A percentile compares a stretch with the other conserved stretches of the same genome.
These are phyloP conservation scores for Azemiops feae DNA, from an alignment of 2,113 vertebrate genomes.

Conservation along the genomic window DNA sequence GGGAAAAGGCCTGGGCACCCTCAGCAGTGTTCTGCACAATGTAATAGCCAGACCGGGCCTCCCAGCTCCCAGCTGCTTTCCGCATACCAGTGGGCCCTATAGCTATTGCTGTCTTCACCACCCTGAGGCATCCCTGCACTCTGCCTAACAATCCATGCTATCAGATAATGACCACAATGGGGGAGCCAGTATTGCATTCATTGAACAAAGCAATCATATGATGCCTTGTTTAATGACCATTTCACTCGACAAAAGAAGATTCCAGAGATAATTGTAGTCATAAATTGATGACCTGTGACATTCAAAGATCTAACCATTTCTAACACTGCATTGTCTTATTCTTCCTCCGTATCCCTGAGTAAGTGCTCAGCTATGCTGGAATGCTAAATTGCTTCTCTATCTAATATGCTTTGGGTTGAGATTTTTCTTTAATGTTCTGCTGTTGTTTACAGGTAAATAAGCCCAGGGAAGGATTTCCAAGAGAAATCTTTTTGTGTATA, in stretches of 20 bases:
- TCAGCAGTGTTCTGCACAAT: too few relatives aligned
- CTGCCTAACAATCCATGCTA: background rate
- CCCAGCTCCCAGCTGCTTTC: too few relatives aligned
- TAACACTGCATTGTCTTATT: background rate
- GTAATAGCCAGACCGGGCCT: too few relatives aligned
- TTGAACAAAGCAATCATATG: too few relatives aligned
- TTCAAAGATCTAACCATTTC: too few relatives aligned
- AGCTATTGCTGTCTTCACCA: background rate
- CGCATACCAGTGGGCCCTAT: too few relatives aligned
- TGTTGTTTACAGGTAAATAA: background rate
- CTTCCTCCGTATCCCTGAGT: background rate
- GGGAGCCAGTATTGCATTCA: too few relatives aligned
- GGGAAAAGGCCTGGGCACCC: too few relatives aligned
- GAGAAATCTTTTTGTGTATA: background rate
- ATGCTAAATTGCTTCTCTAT: background rate
- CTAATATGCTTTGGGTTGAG: background rate
- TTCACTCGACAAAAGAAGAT: too few relatives aligned
- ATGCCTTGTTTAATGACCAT: too few relatives aligned
- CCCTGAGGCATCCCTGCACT: background rate
- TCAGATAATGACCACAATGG: background rate
- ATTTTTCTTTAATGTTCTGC: background rate
- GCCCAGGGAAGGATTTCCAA: background rate
- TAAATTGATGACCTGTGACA: too few relatives aligned
- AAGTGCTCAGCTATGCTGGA: background rate
- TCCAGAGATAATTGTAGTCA: too few relatives aligned